Percentiles rank a stretch among this genome's conserved stretches.
Evolutionary conservation across 2,113 vertebrate genomes (phyloP).

Genomic region (Oxyura jamaicensis): DNA sequence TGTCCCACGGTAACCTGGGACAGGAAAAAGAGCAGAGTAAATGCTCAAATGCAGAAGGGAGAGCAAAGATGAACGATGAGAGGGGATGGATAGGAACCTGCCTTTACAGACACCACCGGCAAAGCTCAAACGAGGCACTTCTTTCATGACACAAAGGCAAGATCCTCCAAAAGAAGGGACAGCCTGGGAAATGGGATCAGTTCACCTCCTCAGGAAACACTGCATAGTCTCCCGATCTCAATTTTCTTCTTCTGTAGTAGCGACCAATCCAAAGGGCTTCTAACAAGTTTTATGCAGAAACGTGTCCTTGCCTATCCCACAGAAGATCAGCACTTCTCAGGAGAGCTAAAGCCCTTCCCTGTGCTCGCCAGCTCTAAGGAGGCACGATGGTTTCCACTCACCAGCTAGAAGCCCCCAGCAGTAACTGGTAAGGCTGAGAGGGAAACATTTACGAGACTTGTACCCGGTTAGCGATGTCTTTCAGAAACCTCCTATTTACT

Average conservation of each 20-base stretch:
- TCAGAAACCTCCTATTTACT: background rate
- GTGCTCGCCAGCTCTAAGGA: background rate
- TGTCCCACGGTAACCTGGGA: background rate
- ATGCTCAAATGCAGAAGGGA: background rate
- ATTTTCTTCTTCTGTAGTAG: background rate
- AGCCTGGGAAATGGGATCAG: background rate
- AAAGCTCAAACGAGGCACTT: background rate
- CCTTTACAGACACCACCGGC: background rate
- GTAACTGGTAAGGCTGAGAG: background rate
- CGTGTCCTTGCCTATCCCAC: background rate
- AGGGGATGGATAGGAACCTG: background rate
- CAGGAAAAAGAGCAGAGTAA: background rate
- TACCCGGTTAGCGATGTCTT: background rate
- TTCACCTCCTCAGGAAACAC: background rate
- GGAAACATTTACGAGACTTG: too few relatives aligned
- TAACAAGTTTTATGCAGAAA: background rate
- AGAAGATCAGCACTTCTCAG: background rate
- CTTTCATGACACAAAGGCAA: background rate
- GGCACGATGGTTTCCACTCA: rapidly evolving
- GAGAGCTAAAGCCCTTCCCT: background rate
- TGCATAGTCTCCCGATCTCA: background rate
- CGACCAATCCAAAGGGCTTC: background rate
- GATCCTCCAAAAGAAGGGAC: background rate
- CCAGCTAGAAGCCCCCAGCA: background rate
- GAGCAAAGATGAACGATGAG: background rate